Evolutionary conservation across 2,888 invertebrate species (phyloP).

Genomic region (Drosophila neotestacea): DNA sequence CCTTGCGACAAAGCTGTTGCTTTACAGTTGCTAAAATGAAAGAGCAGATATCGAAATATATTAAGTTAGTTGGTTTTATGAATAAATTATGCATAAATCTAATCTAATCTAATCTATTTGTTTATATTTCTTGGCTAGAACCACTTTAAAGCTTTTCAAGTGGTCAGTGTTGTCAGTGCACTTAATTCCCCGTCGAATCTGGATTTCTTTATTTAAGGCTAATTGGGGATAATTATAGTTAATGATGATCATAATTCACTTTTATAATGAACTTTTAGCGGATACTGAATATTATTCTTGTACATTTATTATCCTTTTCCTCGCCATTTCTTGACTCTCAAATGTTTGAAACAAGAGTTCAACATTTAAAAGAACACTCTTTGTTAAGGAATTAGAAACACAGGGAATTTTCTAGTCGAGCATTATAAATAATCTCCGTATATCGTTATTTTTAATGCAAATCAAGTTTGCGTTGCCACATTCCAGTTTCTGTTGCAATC

Average conservation of each 20-base stretch:
- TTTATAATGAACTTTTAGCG: no score
- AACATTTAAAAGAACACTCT: no score
- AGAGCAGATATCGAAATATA: conserved; percentile 7
- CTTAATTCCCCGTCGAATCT: no score
- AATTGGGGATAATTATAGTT: no score
- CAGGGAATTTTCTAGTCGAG: neutral
- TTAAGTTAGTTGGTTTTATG: conserved; percentile 20
- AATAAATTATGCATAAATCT: conserved; percentile 25
- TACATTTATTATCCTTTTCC: neutral
- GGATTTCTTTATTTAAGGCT: no score
- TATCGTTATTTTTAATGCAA: conserved; percentile 20
- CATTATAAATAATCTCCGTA: neutral
- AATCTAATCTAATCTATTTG: neutral
- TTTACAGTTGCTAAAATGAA: conserved; percentile 50
- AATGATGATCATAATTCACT: no score
- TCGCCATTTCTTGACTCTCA: no score
- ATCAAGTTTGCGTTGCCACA: conserved; percentile 32
- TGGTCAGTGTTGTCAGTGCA: neutral
- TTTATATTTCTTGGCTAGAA: conserved; percentile 5
- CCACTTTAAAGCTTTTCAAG: neutral
- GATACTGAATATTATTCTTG: no score
- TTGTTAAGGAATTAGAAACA: neutral
- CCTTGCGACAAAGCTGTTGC: conserved; percentile 50
- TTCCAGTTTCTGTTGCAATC: conserved; percentile 17
- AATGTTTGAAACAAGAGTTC: no score